These are phyloP conservation scores for Nomada fucata DNA, from an alignment of 2,888 invertebrate species.

Conservation along the genomic window DNA sequence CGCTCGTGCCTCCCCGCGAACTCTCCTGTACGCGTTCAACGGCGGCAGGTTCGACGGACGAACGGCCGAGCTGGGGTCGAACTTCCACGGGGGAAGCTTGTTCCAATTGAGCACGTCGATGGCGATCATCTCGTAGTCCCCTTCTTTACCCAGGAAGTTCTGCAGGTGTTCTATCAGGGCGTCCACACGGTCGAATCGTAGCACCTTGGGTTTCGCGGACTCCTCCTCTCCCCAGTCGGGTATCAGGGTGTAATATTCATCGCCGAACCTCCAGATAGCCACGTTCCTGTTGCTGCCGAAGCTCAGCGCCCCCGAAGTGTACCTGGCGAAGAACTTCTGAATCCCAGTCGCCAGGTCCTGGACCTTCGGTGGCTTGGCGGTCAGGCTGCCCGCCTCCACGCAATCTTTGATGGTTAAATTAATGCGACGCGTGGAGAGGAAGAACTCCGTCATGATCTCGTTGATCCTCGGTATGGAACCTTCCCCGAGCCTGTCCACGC, in stretches of 20 bases:
- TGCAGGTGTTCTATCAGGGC: constrained; percentile 66
- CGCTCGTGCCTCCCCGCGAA: constrained; percentile 77
- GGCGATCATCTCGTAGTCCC: constrained; percentile 78
- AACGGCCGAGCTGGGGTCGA: constrained; percentile 77
- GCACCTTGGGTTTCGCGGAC: constrained; percentile 58
- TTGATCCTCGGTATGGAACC: constrained; percentile 66
- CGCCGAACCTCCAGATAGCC: constrained; percentile 74
- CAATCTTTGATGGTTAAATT: constrained; percentile 78
- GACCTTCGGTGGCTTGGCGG: constrained; percentile 66
- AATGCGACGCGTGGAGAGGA: constrained; percentile 77
- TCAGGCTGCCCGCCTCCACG: constrained; percentile 76
- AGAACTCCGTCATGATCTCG: constrained; percentile 79
- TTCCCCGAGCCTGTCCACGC: constrained; percentile 70
- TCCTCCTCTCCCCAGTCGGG: constrained; percentile 61
- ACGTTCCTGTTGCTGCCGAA: constrained; percentile 62
- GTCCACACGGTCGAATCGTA: constrained; percentile 66
- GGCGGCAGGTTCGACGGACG: constrained; percentile 78
- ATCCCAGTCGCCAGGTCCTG: constrained; percentile 73
- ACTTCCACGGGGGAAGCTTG: constrained; percentile 75
- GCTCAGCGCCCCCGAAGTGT: constrained; percentile 73
- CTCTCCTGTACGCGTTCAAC: constrained; percentile 77
- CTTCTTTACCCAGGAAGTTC: constrained; percentile 55
- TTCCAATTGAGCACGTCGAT: constrained; percentile 77
- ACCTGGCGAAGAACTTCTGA: constrained; percentile 73
- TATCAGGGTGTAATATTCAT: constrained; percentile 74